Conservation (phyloP, 2,113 vertebrate species). For the Protomyctophum bolini region DNA sequence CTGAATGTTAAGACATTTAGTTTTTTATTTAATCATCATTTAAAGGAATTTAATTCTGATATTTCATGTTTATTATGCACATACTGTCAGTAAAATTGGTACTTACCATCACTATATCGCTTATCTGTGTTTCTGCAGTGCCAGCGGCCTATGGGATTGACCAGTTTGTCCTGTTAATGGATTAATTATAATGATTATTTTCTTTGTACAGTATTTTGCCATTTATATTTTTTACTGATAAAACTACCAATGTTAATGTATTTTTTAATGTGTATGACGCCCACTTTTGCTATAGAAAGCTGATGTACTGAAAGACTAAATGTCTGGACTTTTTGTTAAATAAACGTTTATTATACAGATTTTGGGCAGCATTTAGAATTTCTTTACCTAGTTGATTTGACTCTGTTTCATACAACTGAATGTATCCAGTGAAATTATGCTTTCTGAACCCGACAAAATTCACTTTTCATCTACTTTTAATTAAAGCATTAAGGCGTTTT, state of each 20-base stretch:
- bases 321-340: conserved; percentile 14
- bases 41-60: too few species aligned
- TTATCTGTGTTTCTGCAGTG: conserved; percentile 20
- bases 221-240: conserved; percentile 9
- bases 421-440: background rate
- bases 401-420: background rate
- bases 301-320: conserved; percentile 9
- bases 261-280: background rate
- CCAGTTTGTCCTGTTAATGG: background rate
- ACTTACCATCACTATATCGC: background rate
- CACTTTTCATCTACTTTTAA: too few species aligned
- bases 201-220: background rate
- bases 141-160: background rate
- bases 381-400: too few species aligned
- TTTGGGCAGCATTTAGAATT: background rate
- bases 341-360: conserved; percentile 28
- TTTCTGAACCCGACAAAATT: too few species aligned
- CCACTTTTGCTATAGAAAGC: background rate
- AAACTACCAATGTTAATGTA: conserved; percentile 8
- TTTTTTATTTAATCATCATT: background rate
- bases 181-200: background rate
- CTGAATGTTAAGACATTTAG: background rate
- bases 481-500: too few species aligned
- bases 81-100: too few species aligned
- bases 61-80: too few species aligned